Evolutionary conservation across 2,113 vertebrate species (phyloP), one percentile per base, ranked within the genome.

Genomic region (Gallinago jamesoni): DNA sequence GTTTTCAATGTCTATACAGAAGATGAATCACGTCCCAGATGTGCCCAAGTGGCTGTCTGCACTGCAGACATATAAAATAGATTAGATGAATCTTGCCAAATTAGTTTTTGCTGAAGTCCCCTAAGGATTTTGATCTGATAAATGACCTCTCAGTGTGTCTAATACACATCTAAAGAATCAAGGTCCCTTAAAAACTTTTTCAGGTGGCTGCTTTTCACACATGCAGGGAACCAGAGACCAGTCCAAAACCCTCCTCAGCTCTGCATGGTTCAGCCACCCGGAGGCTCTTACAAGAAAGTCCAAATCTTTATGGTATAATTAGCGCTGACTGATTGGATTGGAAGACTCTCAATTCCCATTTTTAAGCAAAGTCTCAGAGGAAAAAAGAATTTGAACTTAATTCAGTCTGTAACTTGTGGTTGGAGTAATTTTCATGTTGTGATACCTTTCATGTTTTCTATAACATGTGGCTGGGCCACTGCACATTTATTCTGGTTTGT

Each of bases 1-100:
- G 66, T 87, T 94, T 96, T 95, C 92, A 79, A 68, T 76, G 70
- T 76, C 95, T 91, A 2, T 68, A 78, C 75, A 63, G 78, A 93
- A 94, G 84, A 95, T 94, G 73, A 95, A 94, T 95, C 84, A 60
- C 37, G 35, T 55, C 52, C 56, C 72, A 87, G 84, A 74, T 78
- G 30, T 75, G 28, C 83, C 86, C 56, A 84, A 89, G 80, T 84
- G 56, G 52, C 80, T 95, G 73, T 72, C 91, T 67, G 69, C 3
- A 6, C 48, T 78, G 48, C 35, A 94, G 81, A 90, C 77, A 39
- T 68, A 47, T 64, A 82, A 87, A 96, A 94, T 74, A 75, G 84
- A 89, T 90, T 74, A 90, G 72, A 84, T 72, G 59, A 81, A 94
- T 87, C 74, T 72, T 91, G 60, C 56, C 43, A 87, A 94, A 90